A percentile compares a stretch with the other conserved stretches of the same genome.
Conservation (phyloP, 2,888 invertebrate genomes). For the Plagiodera versicolora region DNA sequence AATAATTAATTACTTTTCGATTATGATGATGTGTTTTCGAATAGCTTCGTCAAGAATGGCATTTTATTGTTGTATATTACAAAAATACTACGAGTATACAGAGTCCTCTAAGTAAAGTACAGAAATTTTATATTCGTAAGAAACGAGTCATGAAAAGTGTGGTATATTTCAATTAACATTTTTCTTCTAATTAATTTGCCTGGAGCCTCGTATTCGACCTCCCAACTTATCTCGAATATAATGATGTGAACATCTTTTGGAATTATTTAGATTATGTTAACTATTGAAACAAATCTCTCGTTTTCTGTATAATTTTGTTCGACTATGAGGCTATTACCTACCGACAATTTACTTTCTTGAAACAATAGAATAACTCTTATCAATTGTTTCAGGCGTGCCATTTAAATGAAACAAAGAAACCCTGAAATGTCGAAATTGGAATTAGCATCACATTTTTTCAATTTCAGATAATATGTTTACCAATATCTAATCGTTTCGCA, state of each 20-base stretch:
- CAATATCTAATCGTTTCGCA: not conserved
- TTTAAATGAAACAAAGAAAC: constrained; percentile 6
- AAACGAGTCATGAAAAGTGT: too few relatives aligned
- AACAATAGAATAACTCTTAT: not conserved
- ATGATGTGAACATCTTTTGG: not conserved
- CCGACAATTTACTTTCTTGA: constrained; percentile 20
- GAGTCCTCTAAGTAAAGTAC: too few relatives aligned
- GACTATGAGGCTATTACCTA: constrained; percentile 4
- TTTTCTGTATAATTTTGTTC: not conserved
- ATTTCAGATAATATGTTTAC: too few relatives aligned
- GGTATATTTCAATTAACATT: too few relatives aligned
- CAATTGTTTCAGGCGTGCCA: constrained; percentile 17
- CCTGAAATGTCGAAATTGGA: constrained; percentile 1
- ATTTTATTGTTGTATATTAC: too few relatives aligned
- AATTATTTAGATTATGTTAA: constrained; percentile 1
- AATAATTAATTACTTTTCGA: too few relatives aligned
- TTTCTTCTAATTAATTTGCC: not conserved
- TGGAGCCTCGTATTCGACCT: not conserved
- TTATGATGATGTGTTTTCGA: too few relatives aligned
- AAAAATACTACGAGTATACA: too few relatives aligned
- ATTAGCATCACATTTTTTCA: too few relatives aligned
- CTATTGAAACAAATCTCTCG: not conserved
- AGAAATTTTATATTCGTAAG: too few relatives aligned
- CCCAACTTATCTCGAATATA: not conserved
- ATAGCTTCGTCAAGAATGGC: not conserved